A percentile compares a stretch with the other conserved stretches of the same genome.
phyloP scores from a whole-genome alignment of 2,113 vertebrate genomes.

The Sinocyclocheilus anophthalmus region DNA sequence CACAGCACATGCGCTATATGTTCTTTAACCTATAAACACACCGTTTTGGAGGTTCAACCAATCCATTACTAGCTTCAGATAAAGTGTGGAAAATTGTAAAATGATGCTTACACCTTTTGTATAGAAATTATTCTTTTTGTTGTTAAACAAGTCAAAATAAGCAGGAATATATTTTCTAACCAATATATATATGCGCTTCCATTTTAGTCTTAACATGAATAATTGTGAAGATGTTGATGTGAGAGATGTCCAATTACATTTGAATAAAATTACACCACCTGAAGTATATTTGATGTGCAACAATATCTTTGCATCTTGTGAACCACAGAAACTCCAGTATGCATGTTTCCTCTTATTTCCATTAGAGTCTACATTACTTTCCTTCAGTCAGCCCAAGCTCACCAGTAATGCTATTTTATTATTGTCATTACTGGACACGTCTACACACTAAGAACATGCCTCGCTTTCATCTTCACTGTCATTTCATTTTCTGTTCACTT shows the following conservation, averaged over 20 bases:
- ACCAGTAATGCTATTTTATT: not conserved
- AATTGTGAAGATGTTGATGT: conserved; percentile 55
- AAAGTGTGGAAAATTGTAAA: conserved; percentile 30
- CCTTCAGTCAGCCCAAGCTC: not conserved
- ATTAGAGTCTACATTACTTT: not conserved
- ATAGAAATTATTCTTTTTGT: conserved; percentile 50
- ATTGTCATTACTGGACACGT: not conserved
- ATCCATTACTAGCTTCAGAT: conserved; percentile 19
- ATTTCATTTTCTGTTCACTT: conserved; percentile 2
- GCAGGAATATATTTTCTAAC: conserved; percentile 57
- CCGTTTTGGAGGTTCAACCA: conserved; percentile 9
- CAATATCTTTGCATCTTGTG: too few species aligned
- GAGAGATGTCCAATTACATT: conserved; percentile 57
- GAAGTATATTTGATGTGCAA: not conserved
- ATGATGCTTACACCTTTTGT: conserved; percentile 44
- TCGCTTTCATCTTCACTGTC: conserved; percentile 12
- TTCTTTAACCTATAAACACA: conserved; percentile 16
- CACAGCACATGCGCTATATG: not conserved
- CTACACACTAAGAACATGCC: not conserved
- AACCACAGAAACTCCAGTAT: not conserved
- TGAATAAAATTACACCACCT: conserved; percentile 58
- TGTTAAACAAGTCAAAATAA: conserved; percentile 28
- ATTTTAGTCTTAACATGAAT: conserved; percentile 56
- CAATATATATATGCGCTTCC: conserved; percentile 54
- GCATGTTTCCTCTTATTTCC: not conserved